Evolutionary conservation across 1,140 invertebrate genomes (phyloP).

Genomic region (Asobara japonica): DNA sequence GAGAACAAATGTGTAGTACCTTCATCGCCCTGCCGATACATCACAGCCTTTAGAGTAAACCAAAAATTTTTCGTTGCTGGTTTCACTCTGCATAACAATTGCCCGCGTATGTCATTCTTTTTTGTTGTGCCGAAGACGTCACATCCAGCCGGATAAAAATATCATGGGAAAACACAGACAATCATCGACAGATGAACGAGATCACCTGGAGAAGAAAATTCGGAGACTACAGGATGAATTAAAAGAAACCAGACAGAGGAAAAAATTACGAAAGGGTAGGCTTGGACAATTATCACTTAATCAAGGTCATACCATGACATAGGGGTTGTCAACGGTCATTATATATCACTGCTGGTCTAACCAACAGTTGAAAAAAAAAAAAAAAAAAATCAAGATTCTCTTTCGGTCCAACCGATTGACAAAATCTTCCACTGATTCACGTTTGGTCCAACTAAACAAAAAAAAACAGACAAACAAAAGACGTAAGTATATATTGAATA

Average conservation of each 20-base stretch:
- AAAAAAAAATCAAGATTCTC: too few species aligned
- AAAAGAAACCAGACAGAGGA: neutral
- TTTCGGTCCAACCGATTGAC: too few species aligned
- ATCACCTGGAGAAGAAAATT: neutral
- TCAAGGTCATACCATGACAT: too few species aligned
- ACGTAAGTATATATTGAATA: too few species aligned
- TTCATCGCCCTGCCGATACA: slow-evolving; percentile 17
- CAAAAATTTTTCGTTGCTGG: neutral
- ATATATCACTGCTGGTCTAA: too few species aligned
- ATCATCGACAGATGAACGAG: neutral
- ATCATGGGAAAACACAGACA: slow-evolving; percentile 15
- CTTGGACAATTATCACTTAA: neutral
- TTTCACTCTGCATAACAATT: too few species aligned
- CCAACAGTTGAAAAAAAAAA: too few species aligned
- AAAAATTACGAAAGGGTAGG: neutral
- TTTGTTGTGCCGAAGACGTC: slow-evolving; percentile 28
- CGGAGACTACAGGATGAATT: neutral
- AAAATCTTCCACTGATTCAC: neutral
- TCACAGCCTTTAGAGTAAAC: neutral
- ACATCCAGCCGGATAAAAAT: slow-evolving; percentile 16
- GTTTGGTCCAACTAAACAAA: neutral
- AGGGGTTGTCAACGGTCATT: too few species aligned
- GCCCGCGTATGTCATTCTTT: slow-evolving; percentile 11
- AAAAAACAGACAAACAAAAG: neutral
- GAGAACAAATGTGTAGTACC: slow-evolving; percentile 24